These are phyloP conservation scores for Eupeodes luniger DNA, from an alignment of 2,888 invertebrate genomes.

Conservation along the genomic window DNA sequence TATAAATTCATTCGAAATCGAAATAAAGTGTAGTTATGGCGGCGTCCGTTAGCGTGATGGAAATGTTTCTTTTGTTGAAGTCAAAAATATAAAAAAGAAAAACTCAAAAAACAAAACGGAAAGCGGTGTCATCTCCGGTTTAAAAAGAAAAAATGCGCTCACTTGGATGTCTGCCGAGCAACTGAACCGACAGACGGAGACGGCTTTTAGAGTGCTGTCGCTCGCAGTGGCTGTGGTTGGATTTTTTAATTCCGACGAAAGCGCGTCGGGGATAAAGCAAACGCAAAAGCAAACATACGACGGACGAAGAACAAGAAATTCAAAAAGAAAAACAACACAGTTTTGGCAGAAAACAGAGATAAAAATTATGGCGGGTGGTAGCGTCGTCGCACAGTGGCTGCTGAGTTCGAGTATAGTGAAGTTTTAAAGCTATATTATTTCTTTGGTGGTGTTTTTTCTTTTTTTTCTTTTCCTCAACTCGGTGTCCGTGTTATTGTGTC, in stretches of 20 bases:
- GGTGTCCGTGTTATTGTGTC: slow-evolving; percentile 19
- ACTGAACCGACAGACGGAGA: slow-evolving; percentile 68
- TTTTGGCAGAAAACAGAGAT: slow-evolving; percentile 48
- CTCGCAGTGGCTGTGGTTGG: slow-evolving; percentile 44
- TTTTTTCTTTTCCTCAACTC: not conserved
- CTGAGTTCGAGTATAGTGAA: not conserved
- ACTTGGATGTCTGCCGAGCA: slow-evolving; percentile 71
- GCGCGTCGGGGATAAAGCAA: slow-evolving; percentile 57
- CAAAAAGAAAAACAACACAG: slow-evolving; percentile 20
- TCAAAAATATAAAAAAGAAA: slow-evolving; percentile 52
- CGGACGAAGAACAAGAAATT: slow-evolving; percentile 19
- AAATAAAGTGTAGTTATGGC: slow-evolving; percentile 18
- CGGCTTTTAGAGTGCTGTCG: slow-evolving; percentile 39
- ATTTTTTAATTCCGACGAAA: slow-evolving; percentile 67
- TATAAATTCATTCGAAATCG: not conserved
- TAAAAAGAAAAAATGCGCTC: slow-evolving; percentile 70
- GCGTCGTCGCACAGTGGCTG: slow-evolving; percentile 64
- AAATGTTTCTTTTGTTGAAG: slow-evolving; percentile 54
- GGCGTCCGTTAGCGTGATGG: slow-evolving; percentile 30
- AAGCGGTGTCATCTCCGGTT: slow-evolving; percentile 61
- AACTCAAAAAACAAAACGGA: slow-evolving; percentile 70
- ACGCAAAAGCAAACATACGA: slow-evolving; percentile 29
- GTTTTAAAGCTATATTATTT: slow-evolving; percentile 51
- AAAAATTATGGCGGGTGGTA: slow-evolving; percentile 67
- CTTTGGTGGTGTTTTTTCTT: slow-evolving; percentile 21